phyloP scores from a whole-genome alignment of 2,888 invertebrate genomes.

The Drosophila subquinaria region DNA sequence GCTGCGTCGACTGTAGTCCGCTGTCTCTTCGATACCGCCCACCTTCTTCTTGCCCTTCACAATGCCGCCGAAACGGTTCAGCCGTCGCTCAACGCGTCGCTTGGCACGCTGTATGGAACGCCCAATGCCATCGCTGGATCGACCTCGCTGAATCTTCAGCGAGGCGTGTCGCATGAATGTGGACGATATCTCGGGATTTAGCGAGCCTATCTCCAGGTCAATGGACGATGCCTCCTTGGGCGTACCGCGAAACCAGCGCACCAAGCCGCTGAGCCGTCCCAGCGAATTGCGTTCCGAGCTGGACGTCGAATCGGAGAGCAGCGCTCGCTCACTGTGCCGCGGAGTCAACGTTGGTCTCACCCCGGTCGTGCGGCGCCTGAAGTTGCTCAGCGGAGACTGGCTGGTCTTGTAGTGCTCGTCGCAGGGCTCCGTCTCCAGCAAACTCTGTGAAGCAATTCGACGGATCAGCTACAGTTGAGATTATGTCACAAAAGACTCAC shows the following conservation, averaged over 20 bases:
- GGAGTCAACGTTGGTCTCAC: constrained; percentile 90
- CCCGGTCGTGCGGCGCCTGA: constrained; percentile 88
- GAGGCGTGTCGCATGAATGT: constrained; percentile 87
- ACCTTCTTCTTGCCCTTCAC: constrained; percentile 95
- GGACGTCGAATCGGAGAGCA: constrained; percentile 87
- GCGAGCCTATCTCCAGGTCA: constrained; percentile 87
- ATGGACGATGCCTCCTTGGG: constrained; percentile 87
- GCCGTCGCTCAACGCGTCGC: constrained; percentile 94
- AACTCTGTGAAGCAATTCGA: constrained; percentile 87
- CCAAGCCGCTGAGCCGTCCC: constrained; percentile 90
- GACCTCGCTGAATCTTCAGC: constrained; percentile 85
- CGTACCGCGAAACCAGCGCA: constrained; percentile 89
- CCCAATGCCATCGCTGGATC: constrained; percentile 87
- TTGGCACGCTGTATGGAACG: constrained; percentile 92
- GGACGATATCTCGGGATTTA: constrained; percentile 87
- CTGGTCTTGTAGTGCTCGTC: constrained; percentile 91
- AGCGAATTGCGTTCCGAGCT: constrained; percentile 85
- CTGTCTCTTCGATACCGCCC: constrained; percentile 94
- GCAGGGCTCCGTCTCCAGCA: constrained; percentile 91
- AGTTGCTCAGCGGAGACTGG: constrained; percentile 92
- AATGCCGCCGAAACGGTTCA: constrained; percentile 93
- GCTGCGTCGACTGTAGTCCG: constrained; percentile 92
- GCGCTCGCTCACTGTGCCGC: constrained; percentile 92
- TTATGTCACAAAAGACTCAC: constrained; percentile 77
- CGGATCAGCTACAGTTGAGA: constrained; percentile 21